These are phyloP conservation scores for Cryptomyrus ogoouensis DNA, from an alignment of 2,113 vertebrate genomes.

Conservation along the genomic window DNA sequence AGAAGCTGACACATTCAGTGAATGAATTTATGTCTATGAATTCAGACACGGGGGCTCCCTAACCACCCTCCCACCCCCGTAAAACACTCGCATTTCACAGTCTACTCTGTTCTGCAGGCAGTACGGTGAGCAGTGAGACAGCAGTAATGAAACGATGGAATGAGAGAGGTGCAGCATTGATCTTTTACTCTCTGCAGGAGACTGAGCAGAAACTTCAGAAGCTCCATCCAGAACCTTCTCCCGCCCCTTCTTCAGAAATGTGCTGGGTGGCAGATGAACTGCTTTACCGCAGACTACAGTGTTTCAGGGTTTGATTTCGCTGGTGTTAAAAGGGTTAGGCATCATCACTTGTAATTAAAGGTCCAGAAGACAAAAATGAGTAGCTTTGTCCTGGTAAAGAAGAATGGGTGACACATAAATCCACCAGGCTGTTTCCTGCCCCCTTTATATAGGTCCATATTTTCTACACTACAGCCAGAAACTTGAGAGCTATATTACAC, in stretches of 20 bases:
- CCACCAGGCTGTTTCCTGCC: neutral
- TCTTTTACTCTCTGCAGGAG: neutral
- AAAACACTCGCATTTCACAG: neutral
- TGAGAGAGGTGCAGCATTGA: neutral
- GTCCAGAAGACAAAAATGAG: neutral
- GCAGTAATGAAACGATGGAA: neutral
- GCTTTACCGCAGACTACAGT: neutral
- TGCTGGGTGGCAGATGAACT: neutral
- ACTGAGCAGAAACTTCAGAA: neutral
- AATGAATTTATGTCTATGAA: neutral
- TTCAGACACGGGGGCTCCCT: neutral
- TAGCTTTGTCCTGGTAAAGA: neutral
- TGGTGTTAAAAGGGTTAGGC: neutral
- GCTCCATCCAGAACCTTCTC: neutral
- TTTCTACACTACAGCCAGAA: neutral
- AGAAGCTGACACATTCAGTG: neutral
- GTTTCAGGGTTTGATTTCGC: neutral
- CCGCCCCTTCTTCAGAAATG: neutral
- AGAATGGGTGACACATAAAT: neutral
- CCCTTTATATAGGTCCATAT: neutral
- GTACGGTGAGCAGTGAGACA: neutral
- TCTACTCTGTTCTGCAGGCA: neutral
- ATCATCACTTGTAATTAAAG: neutral
- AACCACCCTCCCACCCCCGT: neutral
- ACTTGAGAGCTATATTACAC: neutral